Conservation (phyloP, 2,113 vertebrate species). For the Oriolus oriolus region DNA sequence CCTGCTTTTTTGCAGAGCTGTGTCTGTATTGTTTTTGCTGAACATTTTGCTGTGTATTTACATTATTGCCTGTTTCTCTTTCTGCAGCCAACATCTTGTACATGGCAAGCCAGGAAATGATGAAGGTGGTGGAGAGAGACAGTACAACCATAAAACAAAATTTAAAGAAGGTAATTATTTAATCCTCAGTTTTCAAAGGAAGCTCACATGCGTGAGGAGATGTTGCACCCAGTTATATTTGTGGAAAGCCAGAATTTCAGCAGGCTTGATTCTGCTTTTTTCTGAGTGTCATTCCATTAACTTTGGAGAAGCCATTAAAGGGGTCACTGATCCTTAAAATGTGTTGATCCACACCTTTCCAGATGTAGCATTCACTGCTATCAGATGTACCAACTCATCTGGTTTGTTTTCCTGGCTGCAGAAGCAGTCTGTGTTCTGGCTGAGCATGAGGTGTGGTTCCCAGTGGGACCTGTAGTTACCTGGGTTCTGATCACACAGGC, state of each 20-base stretch:
- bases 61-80: not conserved
- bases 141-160: constrained; percentile 80
- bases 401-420: not conserved
- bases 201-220: not conserved
- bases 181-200: not conserved
- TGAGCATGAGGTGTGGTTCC: not conserved
- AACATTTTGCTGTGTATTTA: not conserved
- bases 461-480: not conserved
- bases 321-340: not conserved
- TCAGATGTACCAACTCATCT: not conserved
- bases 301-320: not conserved
- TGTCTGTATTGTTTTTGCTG: not conserved
- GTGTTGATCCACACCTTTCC: not conserved
- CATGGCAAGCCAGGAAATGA: constrained; percentile 93
- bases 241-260: not conserved
- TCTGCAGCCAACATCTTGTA: constrained; percentile 86
- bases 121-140: constrained; percentile 82
- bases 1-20: not conserved
- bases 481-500: not conserved
- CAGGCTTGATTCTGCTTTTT: not conserved
- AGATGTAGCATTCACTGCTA: not conserved
- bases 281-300: not conserved
- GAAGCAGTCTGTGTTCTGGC: not conserved
- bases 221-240: not conserved
- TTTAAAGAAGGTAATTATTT: constrained; percentile 85